Base-by-base conservation (phyloP, 1,140 invertebrate genomes). In the Zaprionus camerounensis region DNA sequence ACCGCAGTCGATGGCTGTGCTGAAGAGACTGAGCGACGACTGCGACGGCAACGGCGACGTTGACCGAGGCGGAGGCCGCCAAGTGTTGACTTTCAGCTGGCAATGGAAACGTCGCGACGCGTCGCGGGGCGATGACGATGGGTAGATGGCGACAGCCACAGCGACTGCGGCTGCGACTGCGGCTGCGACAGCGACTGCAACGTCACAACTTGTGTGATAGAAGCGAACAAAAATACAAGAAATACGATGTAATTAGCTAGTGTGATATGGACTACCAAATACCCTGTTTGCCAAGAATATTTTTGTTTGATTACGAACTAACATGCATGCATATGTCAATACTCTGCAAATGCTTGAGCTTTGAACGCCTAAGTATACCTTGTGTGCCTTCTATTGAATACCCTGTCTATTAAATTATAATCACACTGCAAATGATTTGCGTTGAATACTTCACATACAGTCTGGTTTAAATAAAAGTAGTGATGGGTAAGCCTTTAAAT, bases 1-100 rank as follows among this genome's bases (percentile, higher is more conserved):
- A 79, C 84, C 84, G 78, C 75, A 63, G 65, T 81, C 81, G 72
- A 81, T 67, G 85, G 75, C 69, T 79, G 85, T 66, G 71, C 81
- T 66, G 44, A 78, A 88, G 78, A 84, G 81, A 88, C 84, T 88
- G 69, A 67, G 76, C 59, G 56, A 51, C 57, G 57, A 46, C 41
- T n/a, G 58, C 80, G 63, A 66, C 61, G 57, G 36, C 28, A 56
- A 71, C 79, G 36, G 17, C 58, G 22, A 82, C 65, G 64, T 51
- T 24, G 56, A 53, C 28, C 41, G 20, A 44, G 55, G 55, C 55
- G 55, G 4, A 51, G 59, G 46, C 31, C 26, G 17, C 55, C 41
- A 51, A 24, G 36, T n/a, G 41, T 74, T 80, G 55, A 57, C 53
- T 71, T 84, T 78, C 53, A 68, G 78, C 51, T 68, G 46, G 51